Evolutionary conservation across 2,113 vertebrate species (phyloP).

Genomic region (Synodontis membranacea): DNA sequence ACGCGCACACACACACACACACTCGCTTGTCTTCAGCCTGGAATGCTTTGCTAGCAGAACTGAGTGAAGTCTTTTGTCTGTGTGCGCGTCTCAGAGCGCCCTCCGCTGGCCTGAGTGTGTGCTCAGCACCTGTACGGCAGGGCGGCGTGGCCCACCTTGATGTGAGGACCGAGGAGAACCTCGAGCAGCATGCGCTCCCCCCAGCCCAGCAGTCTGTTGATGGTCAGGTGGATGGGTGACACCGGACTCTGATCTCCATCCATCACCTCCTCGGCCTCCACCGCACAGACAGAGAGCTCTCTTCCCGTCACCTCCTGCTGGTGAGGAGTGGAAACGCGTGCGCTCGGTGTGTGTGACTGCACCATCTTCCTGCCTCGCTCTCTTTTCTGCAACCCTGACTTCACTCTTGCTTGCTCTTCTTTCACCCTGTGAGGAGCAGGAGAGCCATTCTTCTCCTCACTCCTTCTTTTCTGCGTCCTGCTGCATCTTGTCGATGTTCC

Average conservation of each 20-base stretch:
- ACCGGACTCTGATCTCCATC: slow-evolving; percentile 52
- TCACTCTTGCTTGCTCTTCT: slow-evolving; percentile 16
- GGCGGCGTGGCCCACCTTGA: slow-evolving; percentile 69
- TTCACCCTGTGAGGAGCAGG: slow-evolving; percentile 14
- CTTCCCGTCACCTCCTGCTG: slow-evolving; percentile 30
- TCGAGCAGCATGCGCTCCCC: slow-evolving; percentile 71
- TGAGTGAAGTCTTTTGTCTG: background rate
- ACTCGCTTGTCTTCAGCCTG: background rate
- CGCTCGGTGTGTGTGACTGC: slow-evolving; percentile 8
- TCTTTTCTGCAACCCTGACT: background rate
- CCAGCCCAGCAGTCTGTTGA: slow-evolving; percentile 73
- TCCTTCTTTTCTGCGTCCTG: slow-evolving; percentile 38
- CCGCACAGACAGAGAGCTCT: slow-evolving; percentile 33
- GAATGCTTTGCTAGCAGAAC: background rate
- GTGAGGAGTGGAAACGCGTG: background rate
- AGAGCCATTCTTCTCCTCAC: background rate
- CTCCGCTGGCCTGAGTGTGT: background rate
- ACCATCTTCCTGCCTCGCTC: slow-evolving; percentile 17
- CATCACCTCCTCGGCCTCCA: slow-evolving; percentile 53
- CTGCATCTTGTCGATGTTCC: slow-evolving; percentile 12
- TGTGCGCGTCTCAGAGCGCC: background rate
- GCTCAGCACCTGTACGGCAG: slow-evolving; percentile 70
- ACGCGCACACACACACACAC: background rate
- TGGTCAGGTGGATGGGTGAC: slow-evolving; percentile 66
- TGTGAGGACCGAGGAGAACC: slow-evolving; percentile 62